Conservation (phyloP, 1,140 invertebrate genomes). For the Anoplolepis gracilipes region DNA sequence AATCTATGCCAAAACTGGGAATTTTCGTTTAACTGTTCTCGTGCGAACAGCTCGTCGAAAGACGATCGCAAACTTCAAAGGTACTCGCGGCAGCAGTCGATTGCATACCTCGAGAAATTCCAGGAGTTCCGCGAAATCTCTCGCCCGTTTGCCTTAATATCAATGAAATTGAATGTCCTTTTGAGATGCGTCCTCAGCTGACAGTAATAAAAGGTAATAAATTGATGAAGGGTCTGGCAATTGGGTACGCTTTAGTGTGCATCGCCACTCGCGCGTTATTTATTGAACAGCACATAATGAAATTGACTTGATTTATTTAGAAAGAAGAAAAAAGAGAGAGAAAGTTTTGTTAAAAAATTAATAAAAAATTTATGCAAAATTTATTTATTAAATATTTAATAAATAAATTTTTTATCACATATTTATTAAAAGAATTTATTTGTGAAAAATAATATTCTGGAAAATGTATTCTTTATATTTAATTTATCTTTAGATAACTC, state of each 20-base stretch:
- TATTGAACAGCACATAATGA: conserved; percentile 29
- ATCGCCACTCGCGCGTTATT: conserved; percentile 19
- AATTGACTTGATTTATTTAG: conserved; percentile 53
- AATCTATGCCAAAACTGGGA: conserved; percentile 16
- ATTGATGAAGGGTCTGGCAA: conserved; percentile 37
- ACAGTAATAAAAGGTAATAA: conserved; percentile 60
- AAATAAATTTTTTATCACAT: no score
- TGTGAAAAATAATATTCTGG: not conserved
- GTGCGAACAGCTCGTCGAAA: not conserved
- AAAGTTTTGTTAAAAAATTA: not conserved
- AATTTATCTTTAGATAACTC: conserved; percentile 7
- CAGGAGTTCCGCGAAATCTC: conserved; percentile 36
- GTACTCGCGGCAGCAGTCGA: conserved; percentile 20
- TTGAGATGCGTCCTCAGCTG: conserved; percentile 19
- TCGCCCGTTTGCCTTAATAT: conserved; percentile 62
- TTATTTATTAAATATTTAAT: no score
- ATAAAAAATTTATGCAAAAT: not conserved
- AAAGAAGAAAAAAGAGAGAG: not conserved
- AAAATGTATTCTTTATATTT: conserved; percentile 20
- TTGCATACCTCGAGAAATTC: conserved; percentile 59
- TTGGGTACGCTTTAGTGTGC: not conserved
- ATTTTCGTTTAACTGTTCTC: conserved; percentile 13
- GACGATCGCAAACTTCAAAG: conserved; percentile 63
- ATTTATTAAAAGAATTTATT: no score
- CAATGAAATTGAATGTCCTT: conserved; percentile 58